phyloP scores from a whole-genome alignment of 1,140 invertebrate genomes.

The Scaptomyza graminum region DNA sequence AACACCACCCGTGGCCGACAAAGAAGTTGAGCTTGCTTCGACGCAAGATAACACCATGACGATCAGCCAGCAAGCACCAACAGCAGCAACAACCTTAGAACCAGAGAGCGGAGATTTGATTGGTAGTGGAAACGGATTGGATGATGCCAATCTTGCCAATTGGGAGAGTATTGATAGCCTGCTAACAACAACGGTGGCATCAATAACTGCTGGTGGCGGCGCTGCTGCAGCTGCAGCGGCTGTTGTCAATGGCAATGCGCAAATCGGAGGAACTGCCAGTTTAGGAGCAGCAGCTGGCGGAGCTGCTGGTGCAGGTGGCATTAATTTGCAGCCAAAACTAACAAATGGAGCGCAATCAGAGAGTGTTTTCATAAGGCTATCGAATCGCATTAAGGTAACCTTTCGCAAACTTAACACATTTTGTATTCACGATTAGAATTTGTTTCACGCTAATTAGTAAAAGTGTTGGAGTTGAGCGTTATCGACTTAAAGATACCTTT shows the following conservation, averaged over 20 bases:
- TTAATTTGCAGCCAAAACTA: conserved; percentile 71
- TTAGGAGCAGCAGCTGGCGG: conserved; percentile 4
- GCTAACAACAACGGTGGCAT: conserved; percentile 75
- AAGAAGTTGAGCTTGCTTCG: conserved; percentile 32
- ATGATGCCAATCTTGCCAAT: conserved; percentile 59
- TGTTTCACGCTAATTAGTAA: neutral
- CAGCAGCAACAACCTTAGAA: conserved; percentile 24
- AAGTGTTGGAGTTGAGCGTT: neutral
- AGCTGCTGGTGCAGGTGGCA: conserved; percentile 15
- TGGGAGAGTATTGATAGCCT: conserved; percentile 83
- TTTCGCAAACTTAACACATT: no score
- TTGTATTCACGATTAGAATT: neutral
- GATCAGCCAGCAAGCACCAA: neutral
- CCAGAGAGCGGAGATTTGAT: conserved; percentile 39
- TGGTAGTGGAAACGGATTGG: conserved; percentile 38
- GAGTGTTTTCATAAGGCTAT: conserved; percentile 96
- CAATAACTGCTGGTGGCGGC: conserved; percentile 62
- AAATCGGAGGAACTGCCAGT: conserved; percentile 27
- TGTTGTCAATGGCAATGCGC: conserved; percentile 61
- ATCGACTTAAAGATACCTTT: neutral
- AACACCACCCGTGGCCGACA: conserved; percentile 19
- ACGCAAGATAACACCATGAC: conserved; percentile 4
- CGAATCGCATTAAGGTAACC: conserved; percentile 95
- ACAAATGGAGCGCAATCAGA: conserved; percentile 90
- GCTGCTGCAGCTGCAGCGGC: conserved; percentile 72